Base-by-base conservation (phyloP, 2,797 vertebrate species). In the Cryptoblepharus egeriae region DNA sequence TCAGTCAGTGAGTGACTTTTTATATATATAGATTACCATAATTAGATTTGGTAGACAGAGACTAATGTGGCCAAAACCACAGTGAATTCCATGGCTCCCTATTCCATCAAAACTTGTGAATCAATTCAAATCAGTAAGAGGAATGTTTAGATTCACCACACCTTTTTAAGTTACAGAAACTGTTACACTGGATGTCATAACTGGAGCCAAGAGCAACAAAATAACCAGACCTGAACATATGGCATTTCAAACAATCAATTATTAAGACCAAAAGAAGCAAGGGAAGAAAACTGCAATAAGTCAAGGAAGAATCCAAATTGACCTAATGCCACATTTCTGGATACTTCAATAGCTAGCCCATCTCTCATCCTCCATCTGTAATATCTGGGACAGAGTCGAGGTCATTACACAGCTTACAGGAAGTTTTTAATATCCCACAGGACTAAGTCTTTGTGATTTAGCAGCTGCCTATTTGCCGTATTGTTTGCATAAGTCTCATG, bases 291-390 rank as follows among this genome's bases (percentile, higher is more conserved):
- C 55, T 45, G 4, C 16, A 7, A 10, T 20, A 32, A 45, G 45
- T 20, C 4, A 13, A 35, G 35, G 37, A 35, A 20, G 35, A 18
- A 55, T 55, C 32, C 8, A 22, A 57, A 74, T 57, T 20, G 49
- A 37, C n/a, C 22, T 72, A 30, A n/a, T 52, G 20, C 28, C 24
- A 9, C 12, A 42, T 39, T 45, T 22, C 60, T 7, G 61, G 74
- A 52, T 18, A 30, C 39, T 32, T 49, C 37, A 42, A 22, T 76
- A 9, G 22, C 61, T 24, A 22, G n/a, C 16, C 60, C 39, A 64
- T 49, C 10, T 28, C 81, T 77, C 77, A 78, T 11, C 55, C 86
- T 26, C 24, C 72, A 15, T 39, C 76, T 71, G 81, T 74, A 61
- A n/a, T 0, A 84, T 68, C 65, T 81, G 69, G 78, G 35, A 35